Conservation (phyloP, 2,113 vertebrate genomes). For the Cyphomyrus plagiostoma region DNA sequence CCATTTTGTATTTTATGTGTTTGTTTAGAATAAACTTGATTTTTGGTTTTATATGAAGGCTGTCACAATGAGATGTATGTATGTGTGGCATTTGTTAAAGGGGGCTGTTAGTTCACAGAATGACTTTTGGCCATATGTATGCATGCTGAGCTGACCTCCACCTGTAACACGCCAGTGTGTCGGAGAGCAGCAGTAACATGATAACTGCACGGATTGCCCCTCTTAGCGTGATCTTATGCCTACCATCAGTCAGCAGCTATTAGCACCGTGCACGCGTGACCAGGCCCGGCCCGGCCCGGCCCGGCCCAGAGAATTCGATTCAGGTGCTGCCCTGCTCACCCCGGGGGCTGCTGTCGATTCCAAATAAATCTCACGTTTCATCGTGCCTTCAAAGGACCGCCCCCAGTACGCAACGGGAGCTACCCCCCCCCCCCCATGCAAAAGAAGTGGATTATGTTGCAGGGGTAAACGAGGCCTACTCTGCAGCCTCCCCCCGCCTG, state of each 20-base stretch:
- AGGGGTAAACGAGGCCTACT: slow-evolving; percentile 19
- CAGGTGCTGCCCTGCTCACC: slow-evolving; percentile 23
- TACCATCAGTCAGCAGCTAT: slow-evolving; percentile 4
- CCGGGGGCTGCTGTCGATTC: slow-evolving; percentile 12
- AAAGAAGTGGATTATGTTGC: slow-evolving; percentile 24
- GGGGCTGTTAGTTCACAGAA: neutral
- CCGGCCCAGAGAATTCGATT: slow-evolving; percentile 16
- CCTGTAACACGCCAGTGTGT: neutral
- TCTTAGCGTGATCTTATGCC: neutral
- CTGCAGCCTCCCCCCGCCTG: neutral
- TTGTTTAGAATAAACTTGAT: neutral
- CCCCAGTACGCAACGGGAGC: slow-evolving; percentile 11
- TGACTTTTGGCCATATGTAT: neutral
- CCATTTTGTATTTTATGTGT: neutral
- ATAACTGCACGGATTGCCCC: neutral
- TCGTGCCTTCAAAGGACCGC: slow-evolving; percentile 14
- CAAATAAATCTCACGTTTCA: slow-evolving; percentile 33
- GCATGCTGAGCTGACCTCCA: neutral
- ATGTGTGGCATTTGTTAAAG: neutral
- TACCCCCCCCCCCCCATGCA: slow-evolving; percentile 2
- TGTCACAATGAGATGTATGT: neutral
- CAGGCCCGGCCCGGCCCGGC: neutral
- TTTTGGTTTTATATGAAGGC: neutral
- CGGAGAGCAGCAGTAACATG: neutral
- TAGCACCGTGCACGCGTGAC: slow-evolving; percentile 8